Percentiles rank a stretch among this genome's conserved stretches.
Conservation (phyloP, 2,888 invertebrate species). For the Boloria euphrosyne region DNA sequence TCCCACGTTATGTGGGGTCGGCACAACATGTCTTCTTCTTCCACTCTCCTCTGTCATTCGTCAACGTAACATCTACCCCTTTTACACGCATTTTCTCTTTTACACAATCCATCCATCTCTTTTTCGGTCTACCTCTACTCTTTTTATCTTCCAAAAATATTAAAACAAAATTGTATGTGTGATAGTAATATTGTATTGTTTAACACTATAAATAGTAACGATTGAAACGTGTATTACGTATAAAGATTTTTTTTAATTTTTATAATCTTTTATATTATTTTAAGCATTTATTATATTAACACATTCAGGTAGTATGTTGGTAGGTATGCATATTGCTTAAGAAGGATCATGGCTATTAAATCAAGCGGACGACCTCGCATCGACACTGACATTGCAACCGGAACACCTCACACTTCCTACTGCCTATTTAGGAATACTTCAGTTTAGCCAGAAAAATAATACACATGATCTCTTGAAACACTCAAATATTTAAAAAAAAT, state of each 20-base stretch:
- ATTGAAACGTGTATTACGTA: too few relatives aligned
- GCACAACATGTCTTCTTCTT: too few relatives aligned
- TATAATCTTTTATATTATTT: not conserved
- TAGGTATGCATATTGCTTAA: not conserved
- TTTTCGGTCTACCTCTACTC: too few relatives aligned
- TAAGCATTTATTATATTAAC: not conserved
- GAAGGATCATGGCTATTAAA: conserved; percentile 50
- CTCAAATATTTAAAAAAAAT: not conserved
- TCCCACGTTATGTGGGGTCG: too few relatives aligned
- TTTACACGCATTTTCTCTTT: too few relatives aligned
- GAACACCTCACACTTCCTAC: conserved; percentile 66
- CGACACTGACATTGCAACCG: conserved; percentile 74
- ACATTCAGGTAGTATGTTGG: conserved; percentile 9
- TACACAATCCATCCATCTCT: too few relatives aligned
- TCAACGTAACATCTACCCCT: too few relatives aligned
- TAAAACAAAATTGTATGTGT: too few relatives aligned
- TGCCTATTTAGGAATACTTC: conserved; percentile 27
- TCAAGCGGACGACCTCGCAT: conserved; percentile 58
- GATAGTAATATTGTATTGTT: too few relatives aligned
- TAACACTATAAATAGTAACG: too few relatives aligned
- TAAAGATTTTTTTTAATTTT: not conserved
- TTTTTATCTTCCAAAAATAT: too few relatives aligned
- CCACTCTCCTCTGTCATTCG: too few relatives aligned
- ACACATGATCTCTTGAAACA: not conserved
- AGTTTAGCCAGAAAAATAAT: conserved; percentile 15